Percentiles rank a stretch among this genome's conserved stretches.
phyloP scores from a whole-genome alignment of 2,113 vertebrate genomes.

The Ciconia maguari region DNA sequence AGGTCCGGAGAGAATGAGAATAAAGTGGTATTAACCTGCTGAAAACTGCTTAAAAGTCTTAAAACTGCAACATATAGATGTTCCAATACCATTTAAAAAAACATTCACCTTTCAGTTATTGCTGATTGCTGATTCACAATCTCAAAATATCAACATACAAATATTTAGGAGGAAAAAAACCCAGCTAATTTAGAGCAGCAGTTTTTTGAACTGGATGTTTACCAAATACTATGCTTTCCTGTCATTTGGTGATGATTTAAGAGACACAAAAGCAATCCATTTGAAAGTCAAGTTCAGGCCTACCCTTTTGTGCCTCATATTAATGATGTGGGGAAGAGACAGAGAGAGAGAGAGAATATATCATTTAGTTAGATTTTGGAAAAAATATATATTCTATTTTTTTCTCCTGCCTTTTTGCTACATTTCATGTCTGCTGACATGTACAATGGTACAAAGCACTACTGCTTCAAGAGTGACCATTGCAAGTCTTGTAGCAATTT shows the following conservation, averaged over 20 bases:
- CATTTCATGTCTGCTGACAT: slow-evolving; percentile 63
- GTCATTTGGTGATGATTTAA: neutral
- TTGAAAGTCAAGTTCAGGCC: slow-evolving; percentile 8
- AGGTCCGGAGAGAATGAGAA: slow-evolving; percentile 79
- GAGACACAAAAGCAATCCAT: slow-evolving; percentile 23
- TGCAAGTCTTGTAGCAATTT: slow-evolving; percentile 37
- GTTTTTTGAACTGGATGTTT: neutral
- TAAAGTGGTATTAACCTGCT: slow-evolving; percentile 79
- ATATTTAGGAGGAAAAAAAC: neutral
- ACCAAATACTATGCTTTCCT: neutral
- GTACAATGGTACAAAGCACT: slow-evolving; percentile 35
- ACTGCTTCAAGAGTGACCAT: slow-evolving; percentile 15
- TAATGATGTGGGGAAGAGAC: slow-evolving; percentile 17
- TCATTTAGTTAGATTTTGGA: neutral
- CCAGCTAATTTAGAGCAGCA: slow-evolving; percentile 25
- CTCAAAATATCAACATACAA: slow-evolving; percentile 65
- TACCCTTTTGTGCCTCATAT: slow-evolving; percentile 45
- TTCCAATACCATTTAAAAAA: slow-evolving; percentile 77
- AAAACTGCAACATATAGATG: slow-evolving; percentile 79
- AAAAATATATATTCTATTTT: neutral
- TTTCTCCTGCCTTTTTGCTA: slow-evolving; percentile 46
- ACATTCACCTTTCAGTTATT: slow-evolving; percentile 73
- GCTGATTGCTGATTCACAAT: slow-evolving; percentile 63
- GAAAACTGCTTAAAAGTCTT: slow-evolving; percentile 78
- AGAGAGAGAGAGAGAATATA: slow-evolving; percentile 10